A percentile compares a stretch with the other conserved stretches of the same genome.
Conservation (phyloP, 92 coral and sea anemone species). For the Porites rus region DNA sequence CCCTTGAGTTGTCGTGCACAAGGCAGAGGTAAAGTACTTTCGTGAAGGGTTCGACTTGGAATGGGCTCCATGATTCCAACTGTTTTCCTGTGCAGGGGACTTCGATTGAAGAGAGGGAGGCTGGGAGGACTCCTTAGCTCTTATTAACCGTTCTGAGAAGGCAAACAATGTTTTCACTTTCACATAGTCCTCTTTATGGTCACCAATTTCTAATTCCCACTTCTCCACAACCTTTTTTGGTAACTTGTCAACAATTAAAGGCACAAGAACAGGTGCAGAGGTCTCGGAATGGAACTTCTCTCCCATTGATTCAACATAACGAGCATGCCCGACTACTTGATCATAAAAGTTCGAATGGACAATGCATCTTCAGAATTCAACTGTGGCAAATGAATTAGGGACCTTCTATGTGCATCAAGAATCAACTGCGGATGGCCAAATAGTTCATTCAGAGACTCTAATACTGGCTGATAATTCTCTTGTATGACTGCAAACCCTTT, state of each 20-base stretch:
- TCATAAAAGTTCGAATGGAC: constrained; percentile 42
- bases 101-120: not conserved
- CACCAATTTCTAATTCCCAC: too few relatives aligned
- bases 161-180: constrained; percentile 9
- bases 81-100: not conserved
- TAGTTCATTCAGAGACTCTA: constrained; percentile 33
- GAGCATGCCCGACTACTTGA: constrained; percentile 28
- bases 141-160: not conserved
- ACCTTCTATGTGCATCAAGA: constrained; percentile 46
- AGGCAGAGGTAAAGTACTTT: not conserved
- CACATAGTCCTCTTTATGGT: too few relatives aligned
- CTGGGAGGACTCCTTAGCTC: constrained; percentile 5
- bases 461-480: constrained; percentile 30
- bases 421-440: constrained; percentile 53
- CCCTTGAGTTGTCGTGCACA: not conserved
- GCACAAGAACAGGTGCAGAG: too few relatives aligned
- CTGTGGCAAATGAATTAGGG: constrained; percentile 18
- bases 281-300: constrained; percentile 13
- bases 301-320: constrained; percentile 42
- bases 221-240: too few relatives aligned
- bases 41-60: not conserved
- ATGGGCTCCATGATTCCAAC: not conserved
- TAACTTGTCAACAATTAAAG: too few relatives aligned
- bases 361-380: constrained; percentile 17
- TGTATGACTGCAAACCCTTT: constrained; percentile 24